These are phyloP conservation scores for Lerema accius DNA, from an alignment of 1,140 invertebrate genomes.

Conservation along the genomic window DNA sequence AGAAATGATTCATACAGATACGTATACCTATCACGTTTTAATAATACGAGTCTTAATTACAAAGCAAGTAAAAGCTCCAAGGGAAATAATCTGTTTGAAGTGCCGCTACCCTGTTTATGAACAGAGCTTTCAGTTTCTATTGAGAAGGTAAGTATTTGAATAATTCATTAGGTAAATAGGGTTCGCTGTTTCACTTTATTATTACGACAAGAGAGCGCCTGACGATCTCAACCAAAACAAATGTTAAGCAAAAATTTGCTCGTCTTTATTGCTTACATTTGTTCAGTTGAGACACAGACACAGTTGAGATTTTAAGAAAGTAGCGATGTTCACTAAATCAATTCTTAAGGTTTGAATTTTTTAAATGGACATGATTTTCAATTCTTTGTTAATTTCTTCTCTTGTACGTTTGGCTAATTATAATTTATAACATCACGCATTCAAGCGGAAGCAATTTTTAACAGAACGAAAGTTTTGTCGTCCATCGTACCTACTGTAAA, in stretches of 20 bases:
- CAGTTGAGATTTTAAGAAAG: too few relatives aligned
- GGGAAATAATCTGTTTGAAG: conserved; percentile 37
- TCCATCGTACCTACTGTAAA: too few relatives aligned
- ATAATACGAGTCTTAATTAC: conserved; percentile 39
- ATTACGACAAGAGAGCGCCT: conserved; percentile 13
- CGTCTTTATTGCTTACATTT: too few relatives aligned
- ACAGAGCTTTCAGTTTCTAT: conserved; percentile 2
- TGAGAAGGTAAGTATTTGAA: conserved; percentile 7
- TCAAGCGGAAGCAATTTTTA: too few relatives aligned
- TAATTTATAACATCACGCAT: too few relatives aligned
- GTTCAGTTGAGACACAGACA: too few relatives aligned
- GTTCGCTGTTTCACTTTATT: conserved; percentile 1
- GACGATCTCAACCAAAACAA: background rate
- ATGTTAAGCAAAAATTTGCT: background rate
- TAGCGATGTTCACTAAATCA: too few relatives aligned
- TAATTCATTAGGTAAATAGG: conserved; percentile 18
- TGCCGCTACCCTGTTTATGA: conserved; percentile 11
- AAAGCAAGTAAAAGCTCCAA: conserved; percentile 26
- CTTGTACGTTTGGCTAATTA: too few relatives aligned
- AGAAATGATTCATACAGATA: conserved; percentile 14
- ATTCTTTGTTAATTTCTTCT: too few relatives aligned
- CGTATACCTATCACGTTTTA: conserved; percentile 7
- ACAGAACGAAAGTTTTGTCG: too few relatives aligned
- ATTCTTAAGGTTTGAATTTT: too few relatives aligned
- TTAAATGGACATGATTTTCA: too few relatives aligned